Evolutionary conservation across 2,113 vertebrate species (phyloP).

Genomic region (Hypanus sabinus): DNA sequence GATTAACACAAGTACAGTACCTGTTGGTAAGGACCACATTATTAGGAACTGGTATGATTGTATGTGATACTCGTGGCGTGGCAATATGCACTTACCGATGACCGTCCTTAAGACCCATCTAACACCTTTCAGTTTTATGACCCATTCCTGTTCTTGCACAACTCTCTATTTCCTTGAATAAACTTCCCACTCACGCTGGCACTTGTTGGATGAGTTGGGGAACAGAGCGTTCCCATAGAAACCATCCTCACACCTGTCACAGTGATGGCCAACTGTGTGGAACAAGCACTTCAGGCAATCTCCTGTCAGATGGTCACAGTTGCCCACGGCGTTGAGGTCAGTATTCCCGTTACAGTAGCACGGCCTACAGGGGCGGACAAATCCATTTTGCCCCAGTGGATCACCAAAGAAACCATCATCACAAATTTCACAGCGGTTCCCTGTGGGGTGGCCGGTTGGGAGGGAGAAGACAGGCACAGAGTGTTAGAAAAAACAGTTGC

Average conservation of each 20-base stretch:
- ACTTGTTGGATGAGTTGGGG: slow-evolving; percentile 50
- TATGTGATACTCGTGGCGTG: not conserved
- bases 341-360: slow-evolving; percentile 76
- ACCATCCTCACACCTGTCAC: slow-evolving; percentile 64
- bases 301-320: slow-evolving; percentile 70
- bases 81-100: not conserved
- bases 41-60: not conserved
- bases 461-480: not conserved
- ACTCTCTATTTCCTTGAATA: not conserved
- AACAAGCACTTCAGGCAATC: slow-evolving; percentile 75
- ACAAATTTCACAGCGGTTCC: slow-evolving; percentile 76
- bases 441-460: slow-evolving; percentile 49
- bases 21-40: not conserved
- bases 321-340: slow-evolving; percentile 75
- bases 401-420: slow-evolving; percentile 84
- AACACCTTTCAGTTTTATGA: not conserved
- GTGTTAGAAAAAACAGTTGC: not conserved
- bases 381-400: slow-evolving; percentile 66
- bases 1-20: not conserved
- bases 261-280: slow-evolving; percentile 67
- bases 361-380: slow-evolving; percentile 53
- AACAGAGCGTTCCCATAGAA: slow-evolving; percentile 70
- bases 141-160: not conserved
- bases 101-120: not conserved
- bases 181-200: slow-evolving; percentile 62